Conservation (phyloP, 2,797 vertebrate genomes). For the Cercopithecus diana region DNA sequence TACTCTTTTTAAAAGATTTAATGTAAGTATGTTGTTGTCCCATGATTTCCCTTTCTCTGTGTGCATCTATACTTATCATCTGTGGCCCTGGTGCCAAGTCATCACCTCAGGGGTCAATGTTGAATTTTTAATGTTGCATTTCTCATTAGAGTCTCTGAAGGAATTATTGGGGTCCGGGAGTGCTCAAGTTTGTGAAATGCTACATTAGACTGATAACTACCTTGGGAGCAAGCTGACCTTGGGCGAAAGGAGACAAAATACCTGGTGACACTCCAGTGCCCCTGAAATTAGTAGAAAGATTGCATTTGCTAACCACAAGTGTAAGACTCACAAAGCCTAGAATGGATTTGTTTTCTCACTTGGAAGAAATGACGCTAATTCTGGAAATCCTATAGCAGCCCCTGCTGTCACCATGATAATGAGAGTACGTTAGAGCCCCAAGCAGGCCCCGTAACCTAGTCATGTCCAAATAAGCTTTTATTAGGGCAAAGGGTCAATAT, state of each 20-base stretch:
- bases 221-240: not conserved
- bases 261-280: not conserved
- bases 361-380: not conserved
- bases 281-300: not conserved
- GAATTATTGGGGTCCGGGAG: not conserved
- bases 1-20: not conserved
- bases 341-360: not conserved
- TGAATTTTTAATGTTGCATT: not conserved
- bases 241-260: not conserved
- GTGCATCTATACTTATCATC: not conserved
- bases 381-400: not conserved
- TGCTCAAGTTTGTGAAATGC: not conserved
- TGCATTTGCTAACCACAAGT: not conserved
- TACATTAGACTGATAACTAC: not conserved
- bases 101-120: not conserved
- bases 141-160: not conserved
- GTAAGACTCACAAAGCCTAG: not conserved
- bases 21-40: not conserved
- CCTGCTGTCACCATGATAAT: not conserved
- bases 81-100: not conserved
- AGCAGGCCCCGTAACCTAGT: not conserved
- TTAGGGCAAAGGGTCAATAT: not conserved
- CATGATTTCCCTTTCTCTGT: rapidly evolving
- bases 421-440: not conserved
- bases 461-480: not conserved